phyloP scores from a whole-genome alignment of 1,140 invertebrate species.

The Camponotus vicinus region DNA sequence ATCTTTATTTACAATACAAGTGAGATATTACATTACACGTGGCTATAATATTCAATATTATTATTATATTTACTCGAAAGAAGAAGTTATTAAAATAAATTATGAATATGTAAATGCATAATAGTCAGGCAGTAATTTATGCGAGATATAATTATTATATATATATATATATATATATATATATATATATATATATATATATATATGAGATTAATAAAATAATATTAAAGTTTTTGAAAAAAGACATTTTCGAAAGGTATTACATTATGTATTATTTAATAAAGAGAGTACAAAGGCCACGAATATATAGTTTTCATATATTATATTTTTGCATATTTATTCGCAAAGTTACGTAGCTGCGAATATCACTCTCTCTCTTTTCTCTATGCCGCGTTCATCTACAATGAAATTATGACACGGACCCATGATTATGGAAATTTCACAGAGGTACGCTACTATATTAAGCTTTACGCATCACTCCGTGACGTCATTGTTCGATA shows the following conservation, averaged over 20 bases:
- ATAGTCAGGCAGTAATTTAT: background rate
- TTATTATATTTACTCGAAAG: background rate
- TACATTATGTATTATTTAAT: background rate
- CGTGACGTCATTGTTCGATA: slow-evolving; percentile 55
- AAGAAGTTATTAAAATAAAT: slow-evolving; percentile 16
- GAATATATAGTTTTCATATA: background rate
- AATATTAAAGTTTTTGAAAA: background rate
- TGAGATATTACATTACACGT: background rate
- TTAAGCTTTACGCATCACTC: slow-evolving; percentile 45
- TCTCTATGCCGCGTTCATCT: slow-evolving; percentile 10
- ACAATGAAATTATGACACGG: slow-evolving; percentile 48
- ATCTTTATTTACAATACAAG: background rate
- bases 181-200: too few species aligned
- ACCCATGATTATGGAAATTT: slow-evolving; percentile 61
- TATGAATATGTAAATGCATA: slow-evolving; percentile 5
- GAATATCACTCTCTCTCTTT: background rate
- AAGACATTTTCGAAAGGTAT: background rate
- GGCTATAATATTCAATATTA: slow-evolving; percentile 12
- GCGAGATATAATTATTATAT: slow-evolving; percentile 8
- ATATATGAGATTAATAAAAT: slow-evolving; percentile 35
- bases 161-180: too few species aligned
- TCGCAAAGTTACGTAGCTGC: background rate
- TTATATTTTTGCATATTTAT: slow-evolving; percentile 13
- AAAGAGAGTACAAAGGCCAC: background rate
- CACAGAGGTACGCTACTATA: slow-evolving; percentile 38